Evolutionary conservation across 2,113 vertebrate genomes (phyloP), one percentile per base, ranked within the genome.

Genomic region (Chloropsis hardwickii): DNA sequence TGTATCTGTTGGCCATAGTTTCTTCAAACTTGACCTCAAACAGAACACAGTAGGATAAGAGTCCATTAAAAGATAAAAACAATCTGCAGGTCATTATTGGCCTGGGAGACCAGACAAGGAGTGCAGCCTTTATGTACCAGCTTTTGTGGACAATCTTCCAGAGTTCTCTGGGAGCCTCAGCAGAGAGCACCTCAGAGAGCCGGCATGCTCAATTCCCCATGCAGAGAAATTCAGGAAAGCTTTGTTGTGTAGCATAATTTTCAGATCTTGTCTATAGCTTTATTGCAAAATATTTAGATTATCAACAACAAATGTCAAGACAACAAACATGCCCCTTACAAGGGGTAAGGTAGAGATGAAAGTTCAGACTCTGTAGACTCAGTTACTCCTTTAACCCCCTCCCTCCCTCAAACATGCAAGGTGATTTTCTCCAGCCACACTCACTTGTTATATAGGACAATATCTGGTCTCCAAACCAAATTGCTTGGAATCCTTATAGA

Each of bases 361-460:
- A 90, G 56, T 44, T 90, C 42, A 71, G n/a, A 35, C 6, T n/a
- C 53, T 13, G 9, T 14, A n/a, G 12, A 14, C 66, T 40, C 67
- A 53, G 16, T 48, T 84, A 15, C 21, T 77, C n/a, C 47, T 80
- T 48, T 20, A 58, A 62, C 5, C 18, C 15, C 10, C 39, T 87
- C 67, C 72, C 37, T 40, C 82, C 56, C 25, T 85, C 54, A 24
- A 22, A 61, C 54, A 66, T 12, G 48, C 28, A 76, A 80, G 22
- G 11, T 50, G 6, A 62, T 91, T 92, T 65, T 93, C 51, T 72
- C 39, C 44, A 64, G 47, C 9, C 25, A 51, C 50, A 95, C 98
- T 96, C 98, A 99, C 99, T 99, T 99, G 98, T 99, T 99, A 91
- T 99, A 99, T 5, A 99, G 98, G 73, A 99, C 99, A 21, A 99